Percentiles rank a stretch among this genome's conserved stretches.
Conservation (phyloP, 2,797 vertebrate species). For the Squalus acanthias region DNA sequence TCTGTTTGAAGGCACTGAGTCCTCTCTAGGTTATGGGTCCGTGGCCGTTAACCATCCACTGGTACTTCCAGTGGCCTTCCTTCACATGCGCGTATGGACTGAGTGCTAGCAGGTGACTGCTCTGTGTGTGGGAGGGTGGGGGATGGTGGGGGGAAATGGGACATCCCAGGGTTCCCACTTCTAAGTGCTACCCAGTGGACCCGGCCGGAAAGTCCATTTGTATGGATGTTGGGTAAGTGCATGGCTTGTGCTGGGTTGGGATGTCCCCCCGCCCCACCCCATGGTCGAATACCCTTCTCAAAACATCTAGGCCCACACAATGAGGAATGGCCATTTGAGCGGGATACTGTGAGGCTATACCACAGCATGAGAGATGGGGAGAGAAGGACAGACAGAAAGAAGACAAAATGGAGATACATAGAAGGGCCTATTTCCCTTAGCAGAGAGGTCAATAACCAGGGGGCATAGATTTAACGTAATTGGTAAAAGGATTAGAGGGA, state of each 20-base stretch:
- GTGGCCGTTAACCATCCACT: neutral
- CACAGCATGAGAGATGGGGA: neutral
- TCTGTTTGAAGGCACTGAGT: neutral
- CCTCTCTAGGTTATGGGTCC: neutral
- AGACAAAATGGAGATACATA: neutral
- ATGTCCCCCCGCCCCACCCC: too few relatives aligned
- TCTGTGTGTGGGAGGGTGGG: neutral
- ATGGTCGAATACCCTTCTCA: neutral
- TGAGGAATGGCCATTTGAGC: neutral
- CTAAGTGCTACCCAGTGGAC: too few relatives aligned
- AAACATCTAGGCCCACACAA: neutral
- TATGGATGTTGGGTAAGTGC: neutral
- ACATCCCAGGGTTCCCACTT: neutral
- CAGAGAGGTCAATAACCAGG: too few relatives aligned
- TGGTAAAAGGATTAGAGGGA: too few relatives aligned
- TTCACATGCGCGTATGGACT: neutral
- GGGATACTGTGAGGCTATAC: neutral
- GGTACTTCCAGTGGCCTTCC: neutral
- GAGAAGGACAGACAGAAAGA: neutral
- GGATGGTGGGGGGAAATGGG: neutral
- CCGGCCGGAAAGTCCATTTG: neutral
- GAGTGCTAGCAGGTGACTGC: neutral
- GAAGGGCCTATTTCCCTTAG: too few relatives aligned
- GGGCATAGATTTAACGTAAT: too few relatives aligned
- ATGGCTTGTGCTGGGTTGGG: neutral